phyloP scores from a whole-genome alignment of 2,888 invertebrate species.

The Cephalotes varians region DNA sequence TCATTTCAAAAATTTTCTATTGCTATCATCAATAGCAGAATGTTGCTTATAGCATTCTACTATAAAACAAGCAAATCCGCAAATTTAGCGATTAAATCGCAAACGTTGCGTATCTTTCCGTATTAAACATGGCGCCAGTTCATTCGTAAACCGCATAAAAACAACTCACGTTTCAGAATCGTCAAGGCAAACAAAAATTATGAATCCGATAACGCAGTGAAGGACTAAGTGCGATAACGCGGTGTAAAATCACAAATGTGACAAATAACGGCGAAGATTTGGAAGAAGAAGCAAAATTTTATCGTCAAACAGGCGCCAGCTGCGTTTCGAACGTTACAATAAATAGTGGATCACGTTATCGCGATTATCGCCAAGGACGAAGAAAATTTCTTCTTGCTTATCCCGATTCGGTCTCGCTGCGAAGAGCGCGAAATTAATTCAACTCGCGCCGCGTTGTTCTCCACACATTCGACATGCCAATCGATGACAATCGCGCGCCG shows the following conservation, averaged over 20 bases:
- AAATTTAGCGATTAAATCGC: background rate
- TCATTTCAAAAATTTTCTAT: background rate
- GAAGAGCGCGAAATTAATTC: constrained; percentile 45
- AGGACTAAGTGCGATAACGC: constrained; percentile 1
- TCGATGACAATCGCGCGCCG: constrained; percentile 29
- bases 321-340: constrained; percentile 37
- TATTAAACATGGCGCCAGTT: background rate
- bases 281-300: background rate
- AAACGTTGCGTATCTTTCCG: background rate
- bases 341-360: constrained; percentile 49
- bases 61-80: background rate
- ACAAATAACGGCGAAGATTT: background rate
- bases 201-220: background rate
- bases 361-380: constrained; percentile 26
- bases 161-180: background rate
- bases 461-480: constrained; percentile 4
- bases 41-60: background rate
- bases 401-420: constrained; percentile 11
- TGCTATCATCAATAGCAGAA: background rate
- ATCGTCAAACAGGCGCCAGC: constrained; percentile 32
- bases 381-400: constrained; percentile 2
- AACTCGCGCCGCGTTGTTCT: constrained; percentile 27
- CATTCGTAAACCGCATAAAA: background rate
- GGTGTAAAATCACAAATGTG: background rate
- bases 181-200: constrained; percentile 27